These are phyloP conservation scores for Eugnorisma glareosa DNA, from an alignment of 2,888 invertebrate genomes.

Conservation along the genomic window DNA sequence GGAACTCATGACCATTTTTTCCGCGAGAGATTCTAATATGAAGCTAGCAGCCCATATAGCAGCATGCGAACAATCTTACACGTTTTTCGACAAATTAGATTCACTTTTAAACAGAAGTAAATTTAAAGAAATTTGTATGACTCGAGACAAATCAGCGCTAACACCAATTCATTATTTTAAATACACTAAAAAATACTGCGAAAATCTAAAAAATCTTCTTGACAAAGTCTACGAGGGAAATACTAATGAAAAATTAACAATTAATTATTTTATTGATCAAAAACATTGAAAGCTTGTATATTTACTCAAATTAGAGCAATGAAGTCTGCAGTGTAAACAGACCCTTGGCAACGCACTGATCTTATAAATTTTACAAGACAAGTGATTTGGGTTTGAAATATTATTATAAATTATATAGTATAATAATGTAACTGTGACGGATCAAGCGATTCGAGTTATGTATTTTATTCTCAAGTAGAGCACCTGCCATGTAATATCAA, in stretches of 20 bases:
- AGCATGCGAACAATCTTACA: conserved; percentile 25
- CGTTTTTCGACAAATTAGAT: conserved; percentile 43
- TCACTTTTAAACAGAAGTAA: conserved; percentile 19
- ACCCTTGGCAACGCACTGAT: neutral
- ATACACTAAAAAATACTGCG: neutral
- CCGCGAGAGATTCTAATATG: conserved; percentile 14
- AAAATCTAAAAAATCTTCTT: conserved; percentile 22
- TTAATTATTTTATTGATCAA: conserved; percentile 10
- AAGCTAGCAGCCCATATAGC: conserved; percentile 39
- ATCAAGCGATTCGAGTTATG: neutral
- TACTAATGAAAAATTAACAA: conserved; percentile 13
- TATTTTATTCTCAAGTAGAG: too few relatives aligned
- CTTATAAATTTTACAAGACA: neutral
- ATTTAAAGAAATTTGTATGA: conserved; percentile 33
- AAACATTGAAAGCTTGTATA: neutral
- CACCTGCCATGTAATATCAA: too few relatives aligned
- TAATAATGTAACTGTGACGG: neutral
- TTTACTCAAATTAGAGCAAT: neutral
- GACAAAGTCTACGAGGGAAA: conserved; percentile 28
- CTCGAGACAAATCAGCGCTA: conserved; percentile 27
- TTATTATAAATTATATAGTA: too few relatives aligned
- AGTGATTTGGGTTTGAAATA: neutral
- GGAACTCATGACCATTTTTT: conserved; percentile 26
- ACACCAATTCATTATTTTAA: conserved; percentile 42
- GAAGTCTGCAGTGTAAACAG: neutral